Evolutionary conservation across 1,140 invertebrate species (phyloP), one percentile per base, ranked within the genome.

Genomic region (Lepidurus arcticus): DNA sequence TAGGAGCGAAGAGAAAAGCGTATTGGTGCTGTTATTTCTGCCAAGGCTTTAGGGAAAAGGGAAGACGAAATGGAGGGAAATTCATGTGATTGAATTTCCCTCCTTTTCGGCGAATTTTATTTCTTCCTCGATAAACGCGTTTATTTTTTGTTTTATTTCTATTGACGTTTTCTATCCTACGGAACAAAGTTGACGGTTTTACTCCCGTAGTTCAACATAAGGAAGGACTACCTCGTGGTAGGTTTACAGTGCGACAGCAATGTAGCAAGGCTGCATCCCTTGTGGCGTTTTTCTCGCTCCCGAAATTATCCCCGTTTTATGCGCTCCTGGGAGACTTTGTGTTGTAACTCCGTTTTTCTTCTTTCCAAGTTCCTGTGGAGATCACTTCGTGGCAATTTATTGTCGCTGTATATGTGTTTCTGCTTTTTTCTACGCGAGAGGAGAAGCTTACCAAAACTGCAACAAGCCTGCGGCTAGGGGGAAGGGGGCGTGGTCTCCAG

Each of bases 311-410:
- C 53, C 13, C 21, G 53, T 65, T 65, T 65, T 16, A 65, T 65
- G 53, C 53, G 53, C 13, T 65, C 53, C 53, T 1, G 5, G 13
- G 53, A 65, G 53, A 65, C 53, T 21, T 65, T 65, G 53, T 65
- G 21, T 34, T 34, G 21, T n/a, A 65, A 65, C 21, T 65, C 53
- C 13, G 16, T 21, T 65, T 65, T 65, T 65, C 53, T 65, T 3
- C 21, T 13, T 16, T 16, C 21, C 16, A 1, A 21, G 7, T 21
- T 65, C 53, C 7, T 34, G 34, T 65, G 53, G 53, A 65, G 53
- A 65, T 65, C 53, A 65, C 53, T 65, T 65, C 53, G 16, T 65
- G 53, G 53, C 53, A 65, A 65, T 65, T 65, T 65, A 65, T 65
- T 65, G 53, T 21, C 53, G 16, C 16, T 65, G 16, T 13, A 21